Evolutionary conservation across 2,888 invertebrate genomes (phyloP).

Genomic region (Chromoteleia sp.): DNA sequence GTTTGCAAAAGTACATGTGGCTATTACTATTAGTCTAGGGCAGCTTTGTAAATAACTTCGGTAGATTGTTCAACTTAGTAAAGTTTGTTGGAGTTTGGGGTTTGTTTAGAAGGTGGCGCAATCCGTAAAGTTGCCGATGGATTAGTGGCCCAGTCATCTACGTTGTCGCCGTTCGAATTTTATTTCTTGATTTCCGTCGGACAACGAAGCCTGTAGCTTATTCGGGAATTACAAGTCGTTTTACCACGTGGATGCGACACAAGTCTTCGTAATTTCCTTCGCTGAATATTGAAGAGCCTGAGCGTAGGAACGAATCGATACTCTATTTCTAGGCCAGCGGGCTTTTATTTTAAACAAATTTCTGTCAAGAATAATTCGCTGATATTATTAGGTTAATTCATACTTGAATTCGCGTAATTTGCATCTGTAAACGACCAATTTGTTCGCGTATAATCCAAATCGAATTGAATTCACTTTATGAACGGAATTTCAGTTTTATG

Average conservation of each 20-base stretch:
- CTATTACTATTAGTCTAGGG: constrained; percentile 6
- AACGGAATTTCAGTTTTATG: not conserved
- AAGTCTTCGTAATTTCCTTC: constrained; percentile 17
- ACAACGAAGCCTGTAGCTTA: not conserved
- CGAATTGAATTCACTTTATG: not conserved
- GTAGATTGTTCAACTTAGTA: constrained; percentile 10
- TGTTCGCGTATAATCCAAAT: constrained; percentile 16
- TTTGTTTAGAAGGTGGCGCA: not conserved
- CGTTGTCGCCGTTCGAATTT: constrained; percentile 1
- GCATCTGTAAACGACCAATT: not conserved
- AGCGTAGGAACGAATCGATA: constrained; percentile 35
- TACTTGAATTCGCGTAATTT: constrained; percentile 35
- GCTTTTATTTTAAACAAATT: constrained; percentile 41
- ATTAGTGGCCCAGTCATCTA: constrained; percentile 3
- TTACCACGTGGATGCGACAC: constrained; percentile 39
- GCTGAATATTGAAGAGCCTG: constrained; percentile 31
- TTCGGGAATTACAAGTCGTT: constrained; percentile 14
- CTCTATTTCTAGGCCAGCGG: constrained; percentile 25
- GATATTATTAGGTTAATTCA: constrained; percentile 50
- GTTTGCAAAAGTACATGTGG: constrained; percentile 16
- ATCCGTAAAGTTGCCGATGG: constrained; percentile 25
- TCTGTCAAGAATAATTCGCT: constrained; percentile 20
- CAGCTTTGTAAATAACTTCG: not conserved
- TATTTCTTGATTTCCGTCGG: constrained; percentile 19
- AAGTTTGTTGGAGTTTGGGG: constrained; percentile 17